Percentiles rank a stretch among this genome's conserved stretches.
phyloP scores from a whole-genome alignment of 2,888 invertebrate genomes.

The Lasius platythorax region DNA sequence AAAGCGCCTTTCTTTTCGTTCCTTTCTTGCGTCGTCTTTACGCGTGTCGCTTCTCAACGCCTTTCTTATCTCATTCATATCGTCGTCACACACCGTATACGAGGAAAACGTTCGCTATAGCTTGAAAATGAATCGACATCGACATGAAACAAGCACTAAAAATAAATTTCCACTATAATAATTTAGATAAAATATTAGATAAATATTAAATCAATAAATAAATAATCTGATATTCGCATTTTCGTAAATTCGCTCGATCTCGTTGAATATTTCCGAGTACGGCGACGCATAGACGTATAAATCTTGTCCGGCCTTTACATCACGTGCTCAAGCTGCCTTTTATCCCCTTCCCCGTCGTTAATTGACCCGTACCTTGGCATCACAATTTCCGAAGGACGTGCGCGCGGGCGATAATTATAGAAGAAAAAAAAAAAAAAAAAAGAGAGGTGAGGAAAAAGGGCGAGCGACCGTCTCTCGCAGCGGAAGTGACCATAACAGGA shows the following conservation, averaged over 20 bases:
- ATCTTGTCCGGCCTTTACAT: conserved; percentile 35
- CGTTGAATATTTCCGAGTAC: conserved; percentile 3
- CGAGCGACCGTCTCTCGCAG: conserved; percentile 36
- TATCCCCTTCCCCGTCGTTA: conserved; percentile 24
- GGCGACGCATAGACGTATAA: conserved; percentile 19
- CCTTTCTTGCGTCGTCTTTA: background rate
- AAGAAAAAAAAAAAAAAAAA: background rate
- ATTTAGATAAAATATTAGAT: background rate
- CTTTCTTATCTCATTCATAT: conserved; percentile 19
- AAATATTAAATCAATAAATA: background rate
- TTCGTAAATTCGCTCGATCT: background rate
- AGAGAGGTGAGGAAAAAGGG: conserved; percentile 25
- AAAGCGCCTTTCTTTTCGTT: conserved; percentile 14
- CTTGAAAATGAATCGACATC: background rate
- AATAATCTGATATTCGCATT: background rate
- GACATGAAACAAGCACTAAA: background rate
- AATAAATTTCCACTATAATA: background rate
- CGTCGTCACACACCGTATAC: background rate
- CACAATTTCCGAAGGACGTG: conserved; percentile 55
- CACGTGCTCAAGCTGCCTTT: conserved; percentile 28
- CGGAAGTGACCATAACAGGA: conserved; percentile 67
- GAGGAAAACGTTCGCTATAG: background rate
- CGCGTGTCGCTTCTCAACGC: background rate
- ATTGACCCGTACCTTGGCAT: conserved; percentile 54
- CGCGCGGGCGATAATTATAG: conserved; percentile 22